Evolutionary conservation across 2,797 vertebrate species (phyloP), one percentile per base, ranked within the genome.

Genomic region (Channallabes apus): DNA sequence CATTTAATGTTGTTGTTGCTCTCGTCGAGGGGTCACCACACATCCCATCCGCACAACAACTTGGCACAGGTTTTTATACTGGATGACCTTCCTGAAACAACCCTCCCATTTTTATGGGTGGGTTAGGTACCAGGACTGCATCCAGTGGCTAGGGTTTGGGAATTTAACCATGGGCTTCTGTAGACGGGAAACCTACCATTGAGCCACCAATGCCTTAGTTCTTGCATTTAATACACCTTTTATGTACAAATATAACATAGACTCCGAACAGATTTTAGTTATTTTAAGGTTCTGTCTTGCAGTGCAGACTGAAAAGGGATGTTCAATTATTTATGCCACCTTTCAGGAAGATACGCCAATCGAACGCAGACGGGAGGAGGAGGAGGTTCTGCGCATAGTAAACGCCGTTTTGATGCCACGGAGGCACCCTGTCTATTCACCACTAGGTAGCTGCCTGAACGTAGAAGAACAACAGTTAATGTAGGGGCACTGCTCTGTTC

Each of bases 391-490:
- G 85, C 83, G 69, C 73, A 61, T 51, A 77, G 56, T 2, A 20
- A 54, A 85, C 79, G 86, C 84, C 82, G 35, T 24, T 22, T 69
- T 56, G 38, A 82, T n/a, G 68, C 61, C 41, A n/a, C 17, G 54
- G 86, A 82, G 17, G 22, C 29, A 27, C 79, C n/a, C 38, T 27
- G 27, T 14, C 56, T 2, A 6, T 24, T 38, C 38, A 12, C 56
- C 32, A 32, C 73, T 73, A 46, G 73, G 59, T 22, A 18, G 35
- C 88, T 27, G 72, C 17, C 61, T 75, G 72, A 84, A 64, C 82
- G 89, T 81, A 54, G 84, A 71, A 20, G n/a, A n/a, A 27, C 61
- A 6, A 78, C 54, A 65, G 61, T 35, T 24, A n/a, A 15, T 71
- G 85, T 61, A 69, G 56, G 22, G 61, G 12, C 35, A n/a, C 46